A percentile compares a stretch with the other conserved stretches of the same genome.
Evolutionary conservation across 2,888 invertebrate genomes (phyloP).

Genomic region (Stegophylla sp.): DNA sequence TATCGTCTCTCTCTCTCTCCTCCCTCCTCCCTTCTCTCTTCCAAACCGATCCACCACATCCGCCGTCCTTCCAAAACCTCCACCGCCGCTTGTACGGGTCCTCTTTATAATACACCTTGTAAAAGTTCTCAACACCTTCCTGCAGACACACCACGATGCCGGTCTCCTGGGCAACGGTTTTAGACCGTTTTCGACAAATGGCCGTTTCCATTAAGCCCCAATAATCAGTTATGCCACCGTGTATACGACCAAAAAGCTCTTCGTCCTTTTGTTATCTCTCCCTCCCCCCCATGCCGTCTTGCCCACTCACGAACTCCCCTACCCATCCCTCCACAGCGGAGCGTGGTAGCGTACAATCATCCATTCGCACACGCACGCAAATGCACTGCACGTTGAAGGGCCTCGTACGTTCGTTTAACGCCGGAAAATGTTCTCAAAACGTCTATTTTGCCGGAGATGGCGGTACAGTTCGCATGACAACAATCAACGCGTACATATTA

Average conservation of each 20-base stretch:
- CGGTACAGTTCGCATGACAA: conserved; percentile 11
- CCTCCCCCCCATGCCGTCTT: background rate
- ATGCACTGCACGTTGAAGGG: background rate
- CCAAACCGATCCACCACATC: background rate
- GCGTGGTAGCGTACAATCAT: conserved; percentile 37
- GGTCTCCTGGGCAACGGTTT: conserved; percentile 57
- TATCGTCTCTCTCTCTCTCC: background rate
- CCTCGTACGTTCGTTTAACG: conserved; percentile 39
- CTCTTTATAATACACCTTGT: conserved; percentile 53
- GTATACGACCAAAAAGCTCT: conserved; percentile 55
- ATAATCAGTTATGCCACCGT: conserved; percentile 49
- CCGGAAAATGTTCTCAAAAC: conserved; percentile 38
- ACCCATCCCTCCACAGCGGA: background rate
- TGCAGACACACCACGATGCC: conserved; percentile 15
- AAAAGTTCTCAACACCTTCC: conserved; percentile 55
- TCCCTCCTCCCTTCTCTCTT: background rate
- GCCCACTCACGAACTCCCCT: background rate
- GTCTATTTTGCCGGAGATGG: conserved; percentile 28
- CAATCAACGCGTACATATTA: background rate
- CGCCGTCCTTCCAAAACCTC: background rate
- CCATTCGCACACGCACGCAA: conserved; percentile 20
- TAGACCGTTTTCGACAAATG: conserved; percentile 57
- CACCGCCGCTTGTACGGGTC: conserved; percentile 21
- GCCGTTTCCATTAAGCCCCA: conserved; percentile 58
- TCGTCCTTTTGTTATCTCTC: conserved; percentile 53